Percentiles rank a stretch among this genome's conserved stretches.
These are phyloP conservation scores for Drosophila kohkoa DNA, from an alignment of 1,140 invertebrate species.

Conservation along the genomic window DNA sequence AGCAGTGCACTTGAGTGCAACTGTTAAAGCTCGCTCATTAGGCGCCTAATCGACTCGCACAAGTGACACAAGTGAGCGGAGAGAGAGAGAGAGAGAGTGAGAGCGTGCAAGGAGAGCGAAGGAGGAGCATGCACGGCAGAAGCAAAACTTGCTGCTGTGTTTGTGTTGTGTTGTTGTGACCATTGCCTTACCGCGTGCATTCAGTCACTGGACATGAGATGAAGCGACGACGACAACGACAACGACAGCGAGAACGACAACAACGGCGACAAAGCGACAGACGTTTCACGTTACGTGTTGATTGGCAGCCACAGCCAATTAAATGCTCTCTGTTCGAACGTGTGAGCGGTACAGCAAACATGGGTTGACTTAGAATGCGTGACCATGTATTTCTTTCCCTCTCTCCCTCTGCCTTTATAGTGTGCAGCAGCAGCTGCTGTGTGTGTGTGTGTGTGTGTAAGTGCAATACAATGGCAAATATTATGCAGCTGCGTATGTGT, in stretches of 20 bases:
- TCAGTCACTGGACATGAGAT: conserved; percentile 7
- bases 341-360: conserved; percentile 2
- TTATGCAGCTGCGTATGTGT: conserved; percentile 41
- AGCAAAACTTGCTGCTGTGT: not conserved
- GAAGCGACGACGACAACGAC: not conserved
- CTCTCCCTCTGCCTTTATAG: no score
- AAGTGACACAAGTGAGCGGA: conserved; percentile 11
- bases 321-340: conserved; percentile 33
- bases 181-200: conserved; percentile 17
- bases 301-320: conserved; percentile 65
- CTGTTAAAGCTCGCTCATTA: conserved; percentile 65
- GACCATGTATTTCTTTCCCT: no score
- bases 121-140: not conserved
- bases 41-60: conserved; percentile 60
- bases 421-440: not conserved
- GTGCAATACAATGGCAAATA: conserved; percentile 51
- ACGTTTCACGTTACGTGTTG: conserved; percentile 37
- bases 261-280: conserved; percentile 7
- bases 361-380: no score
- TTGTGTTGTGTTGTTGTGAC: not conserved
- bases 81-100: not conserved
- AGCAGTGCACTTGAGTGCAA: conserved; percentile 41
- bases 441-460: conserved; percentile 1
- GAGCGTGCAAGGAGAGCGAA: not conserved
- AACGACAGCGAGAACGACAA: not conserved